These are phyloP conservation scores for Nothoprocta perdicaria DNA, from an alignment of 2,113 vertebrate genomes.

Conservation along the genomic window DNA sequence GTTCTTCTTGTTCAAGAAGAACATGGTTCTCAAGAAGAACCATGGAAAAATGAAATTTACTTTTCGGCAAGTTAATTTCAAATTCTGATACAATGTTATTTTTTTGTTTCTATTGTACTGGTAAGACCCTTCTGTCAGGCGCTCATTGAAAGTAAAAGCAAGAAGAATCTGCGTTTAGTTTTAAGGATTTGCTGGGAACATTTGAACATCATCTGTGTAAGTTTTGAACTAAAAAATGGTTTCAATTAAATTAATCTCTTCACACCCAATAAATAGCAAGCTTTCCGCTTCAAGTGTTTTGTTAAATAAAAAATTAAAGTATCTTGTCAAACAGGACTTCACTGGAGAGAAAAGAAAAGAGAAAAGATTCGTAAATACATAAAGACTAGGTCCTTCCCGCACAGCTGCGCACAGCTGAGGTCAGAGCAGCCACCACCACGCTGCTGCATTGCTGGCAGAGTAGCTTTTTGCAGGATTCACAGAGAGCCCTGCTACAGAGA, in stretches of 20 bases:
- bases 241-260: neutral
- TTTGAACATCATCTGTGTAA: neutral
- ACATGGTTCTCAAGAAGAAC: neutral
- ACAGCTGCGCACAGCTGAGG: neutral
- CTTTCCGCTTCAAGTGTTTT: neutral
- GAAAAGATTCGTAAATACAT: neutral
- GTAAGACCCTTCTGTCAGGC: neutral
- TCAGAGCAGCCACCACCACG: neutral
- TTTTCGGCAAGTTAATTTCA: neutral
- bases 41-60: neutral
- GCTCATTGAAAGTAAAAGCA: neutral
- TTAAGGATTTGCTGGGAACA: neutral
- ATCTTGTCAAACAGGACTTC: neutral
- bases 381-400: too few relatives aligned
- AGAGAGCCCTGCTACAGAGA: neutral
- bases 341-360: neutral
- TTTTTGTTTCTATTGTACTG: neutral
- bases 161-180: neutral
- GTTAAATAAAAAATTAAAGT: neutral
- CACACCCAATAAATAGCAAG: neutral
- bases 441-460: neutral
- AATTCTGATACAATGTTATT: neutral
- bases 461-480: neutral
- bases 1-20: too few relatives aligned
- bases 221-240: neutral